Percentiles rank a stretch among this genome's conserved stretches.
These are phyloP conservation scores for Notothenia coriiceps DNA, from an alignment of 2,113 vertebrate genomes.

Conservation along the genomic window DNA sequence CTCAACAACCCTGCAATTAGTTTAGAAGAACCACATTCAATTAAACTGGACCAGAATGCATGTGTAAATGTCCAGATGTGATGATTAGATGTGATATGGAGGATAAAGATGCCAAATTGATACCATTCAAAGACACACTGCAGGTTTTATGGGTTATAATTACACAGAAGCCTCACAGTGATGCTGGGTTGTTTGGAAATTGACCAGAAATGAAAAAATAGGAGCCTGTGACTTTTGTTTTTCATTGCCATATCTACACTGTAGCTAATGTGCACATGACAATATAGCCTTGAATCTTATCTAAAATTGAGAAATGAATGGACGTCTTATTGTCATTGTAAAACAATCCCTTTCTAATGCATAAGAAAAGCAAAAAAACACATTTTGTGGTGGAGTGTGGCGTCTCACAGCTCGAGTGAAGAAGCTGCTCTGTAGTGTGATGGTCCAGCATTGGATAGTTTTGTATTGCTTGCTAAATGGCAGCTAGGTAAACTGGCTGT, in stretches of 20 bases:
- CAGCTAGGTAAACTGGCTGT: too few species aligned
- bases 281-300: neutral
- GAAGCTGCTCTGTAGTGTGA: too few species aligned
- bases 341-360: too few species aligned
- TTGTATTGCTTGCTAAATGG: too few species aligned
- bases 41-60: constrained; percentile 41
- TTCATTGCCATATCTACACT: too few species aligned
- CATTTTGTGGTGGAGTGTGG: too few species aligned
- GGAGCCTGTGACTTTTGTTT: too few species aligned
- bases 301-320: neutral
- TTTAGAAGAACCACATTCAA: constrained; percentile 49
- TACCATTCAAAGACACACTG: neutral
- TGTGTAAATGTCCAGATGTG: constrained; percentile 42
- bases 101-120: neutral
- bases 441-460: too few species aligned
- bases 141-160: neutral
- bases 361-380: too few species aligned
- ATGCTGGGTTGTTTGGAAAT: neutral
- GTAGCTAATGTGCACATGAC: too few species aligned
- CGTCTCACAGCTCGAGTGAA: too few species aligned
- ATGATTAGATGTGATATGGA: neutral
- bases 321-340: too few species aligned
- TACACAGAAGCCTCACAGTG: neutral
- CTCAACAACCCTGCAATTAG: constrained; percentile 72
- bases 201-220: neutral